Evolutionary conservation across 2,888 invertebrate species (phyloP).

Genomic region (Hipparchia semele): DNA sequence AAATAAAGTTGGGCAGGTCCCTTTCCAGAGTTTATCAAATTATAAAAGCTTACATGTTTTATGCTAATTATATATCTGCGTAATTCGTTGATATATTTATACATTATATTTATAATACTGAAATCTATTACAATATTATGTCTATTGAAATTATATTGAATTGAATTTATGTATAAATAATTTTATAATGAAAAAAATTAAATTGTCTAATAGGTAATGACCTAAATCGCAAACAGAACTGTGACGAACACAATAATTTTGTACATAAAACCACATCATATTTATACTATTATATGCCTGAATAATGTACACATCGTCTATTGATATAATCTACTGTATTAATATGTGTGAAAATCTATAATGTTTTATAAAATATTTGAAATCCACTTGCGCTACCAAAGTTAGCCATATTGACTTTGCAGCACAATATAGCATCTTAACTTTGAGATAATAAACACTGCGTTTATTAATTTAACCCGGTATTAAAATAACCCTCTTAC

Average conservation of each 20-base stretch:
- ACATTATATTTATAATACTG: too few species aligned
- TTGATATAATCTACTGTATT: slow-evolving; percentile 33
- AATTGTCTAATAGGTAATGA: slow-evolving; percentile 50
- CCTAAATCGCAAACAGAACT: slow-evolving; percentile 67
- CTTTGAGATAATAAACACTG: too few species aligned
- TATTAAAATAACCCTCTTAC: too few species aligned
- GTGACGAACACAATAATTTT: slow-evolving; percentile 81
- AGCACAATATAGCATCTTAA: background rate
- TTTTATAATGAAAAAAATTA: slow-evolving; percentile 43
- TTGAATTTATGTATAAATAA: background rate
- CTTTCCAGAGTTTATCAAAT: slow-evolving; percentile 1
- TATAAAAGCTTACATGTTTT: background rate
- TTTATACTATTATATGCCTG: slow-evolving; percentile 36
- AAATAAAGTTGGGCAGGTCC: slow-evolving; percentile 32
- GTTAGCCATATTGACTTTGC: too few species aligned
- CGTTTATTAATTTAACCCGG: too few species aligned
- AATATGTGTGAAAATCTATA: background rate
- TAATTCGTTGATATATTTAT: too few species aligned
- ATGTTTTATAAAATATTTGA: background rate
- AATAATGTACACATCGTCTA: slow-evolving; percentile 42
- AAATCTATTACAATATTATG: background rate
- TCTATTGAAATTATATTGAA: background rate
- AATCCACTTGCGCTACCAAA: too few species aligned
- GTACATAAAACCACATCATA: slow-evolving; percentile 55
- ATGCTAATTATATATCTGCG: background rate